Base-by-base conservation (phyloP, 53 echinoderm and acorn worm genomes). In the Stichopus horrens region DNA sequence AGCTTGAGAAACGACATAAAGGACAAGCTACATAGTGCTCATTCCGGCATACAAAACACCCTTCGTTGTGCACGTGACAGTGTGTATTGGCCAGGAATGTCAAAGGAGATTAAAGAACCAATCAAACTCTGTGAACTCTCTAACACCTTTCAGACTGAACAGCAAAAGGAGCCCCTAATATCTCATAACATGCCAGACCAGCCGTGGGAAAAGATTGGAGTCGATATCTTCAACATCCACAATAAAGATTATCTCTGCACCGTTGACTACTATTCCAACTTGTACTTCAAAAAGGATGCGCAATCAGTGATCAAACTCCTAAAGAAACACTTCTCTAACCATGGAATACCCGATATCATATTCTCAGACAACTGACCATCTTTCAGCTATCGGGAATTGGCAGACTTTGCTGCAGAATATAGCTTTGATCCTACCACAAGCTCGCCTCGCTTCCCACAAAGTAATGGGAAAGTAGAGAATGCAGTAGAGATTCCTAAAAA, bases 401-500 rank as follows among this genome's bases (percentile, higher is more conserved):
- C 85, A 14, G 5, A 56, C 73, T 90, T 90, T 54, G 23, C 85
- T 7, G 56, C 54, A 22, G 37, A 16, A 7, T 90, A 84, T 10
- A 51, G 37, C 6, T 90, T 90, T 53, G 57, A 74, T 7, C 85
- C 57, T n/a, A n/a, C n/a, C n/a, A n/a, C n/a, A n/a, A n/a, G n/a
- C n/a, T n/a, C n/a, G n/a, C n/a, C n/a, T n/a, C n/a, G n/a, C n/a
- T n/a, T n/a, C n/a, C n/a, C n/a, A n/a, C n/a, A n/a, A n/a, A n/a
- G n/a, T 19, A 92, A 94, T 83, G 94, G 92, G 9, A 91, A 89
- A 75, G 89, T 75, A 14, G 93, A 91, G 58, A 56, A 89, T 79
- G 91, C 93, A 20, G 91, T 93, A 9, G 71, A 86, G 9, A 84
- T 88, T 9, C 86, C 53, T 5, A 91, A 90, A 55, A 66, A 23